phyloP scores from a whole-genome alignment of 1,140 invertebrate species.

The Orchesella cincta region DNA sequence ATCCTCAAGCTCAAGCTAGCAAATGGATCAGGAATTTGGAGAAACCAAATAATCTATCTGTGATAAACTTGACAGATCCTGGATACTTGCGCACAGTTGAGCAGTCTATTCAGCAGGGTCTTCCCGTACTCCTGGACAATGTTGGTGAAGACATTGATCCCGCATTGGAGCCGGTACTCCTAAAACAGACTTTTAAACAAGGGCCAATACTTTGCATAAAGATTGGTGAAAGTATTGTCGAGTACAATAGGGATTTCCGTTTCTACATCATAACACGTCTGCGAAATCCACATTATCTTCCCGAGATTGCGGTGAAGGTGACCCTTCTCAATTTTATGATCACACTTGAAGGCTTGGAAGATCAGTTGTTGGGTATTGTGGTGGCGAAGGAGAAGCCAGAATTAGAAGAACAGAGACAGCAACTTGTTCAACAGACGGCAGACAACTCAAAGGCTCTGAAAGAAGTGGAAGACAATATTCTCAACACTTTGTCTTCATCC shows the following conservation, averaged over 20 bases:
- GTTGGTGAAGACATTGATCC: conserved; percentile 62
- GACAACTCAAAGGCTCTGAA: conserved; percentile 67
- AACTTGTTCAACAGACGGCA: conserved; percentile 64
- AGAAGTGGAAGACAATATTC: conserved; percentile 69
- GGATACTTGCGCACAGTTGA: conserved; percentile 62
- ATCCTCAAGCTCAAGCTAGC: conserved; percentile 62
- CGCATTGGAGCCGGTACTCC: conserved; percentile 60
- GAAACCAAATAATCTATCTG: conserved; percentile 59
- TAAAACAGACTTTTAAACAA: conserved; percentile 63
- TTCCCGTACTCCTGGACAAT: conserved; percentile 60
- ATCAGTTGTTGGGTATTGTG: conserved; percentile 71
- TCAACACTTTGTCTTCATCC: conserved; percentile 65
- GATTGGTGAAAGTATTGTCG: conserved; percentile 61
- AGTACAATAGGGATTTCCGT: conserved; percentile 77
- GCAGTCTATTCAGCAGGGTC: conserved; percentile 61
- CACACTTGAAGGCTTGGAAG: conserved; percentile 68
- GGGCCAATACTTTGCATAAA: conserved; percentile 60
- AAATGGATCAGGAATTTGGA: conserved; percentile 64
- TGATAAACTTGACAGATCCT: conserved; percentile 58
- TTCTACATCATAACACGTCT: conserved; percentile 73
- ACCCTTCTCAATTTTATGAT: conserved; percentile 69
- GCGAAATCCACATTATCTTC: conserved; percentile 71
- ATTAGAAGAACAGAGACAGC: conserved; percentile 67
- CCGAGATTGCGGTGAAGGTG: conserved; percentile 69
- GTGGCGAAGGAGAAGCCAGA: conserved; percentile 71